These are phyloP conservation scores for Hoplostethus atlanticus DNA, from an alignment of 2,797 vertebrate genomes.

Conservation along the genomic window DNA sequence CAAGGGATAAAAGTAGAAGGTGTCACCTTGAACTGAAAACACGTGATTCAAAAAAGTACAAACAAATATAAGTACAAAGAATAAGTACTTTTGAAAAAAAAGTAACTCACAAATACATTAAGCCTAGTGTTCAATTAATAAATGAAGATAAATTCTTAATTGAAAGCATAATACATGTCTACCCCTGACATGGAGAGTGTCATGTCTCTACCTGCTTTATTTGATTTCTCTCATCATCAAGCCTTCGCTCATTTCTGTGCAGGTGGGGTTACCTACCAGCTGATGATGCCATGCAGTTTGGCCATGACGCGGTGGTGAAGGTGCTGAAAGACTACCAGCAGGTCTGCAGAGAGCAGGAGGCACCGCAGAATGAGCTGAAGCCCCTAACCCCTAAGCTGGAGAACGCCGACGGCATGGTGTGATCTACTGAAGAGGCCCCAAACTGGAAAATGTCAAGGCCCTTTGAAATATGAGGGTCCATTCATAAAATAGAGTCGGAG, in stretches of 20 bases:
- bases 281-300: conserved; percentile 88
- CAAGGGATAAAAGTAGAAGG: background rate
- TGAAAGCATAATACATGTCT: background rate
- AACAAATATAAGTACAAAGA: background rate
- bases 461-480: background rate
- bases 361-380: conserved; percentile 24
- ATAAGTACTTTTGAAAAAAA: background rate
- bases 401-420: conserved; percentile 74
- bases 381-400: conserved; percentile 64
- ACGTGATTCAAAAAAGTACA: background rate
- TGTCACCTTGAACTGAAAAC: background rate
- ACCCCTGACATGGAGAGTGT: background rate
- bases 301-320: conserved; percentile 83
- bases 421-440: conserved; percentile 26
- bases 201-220: background rate
- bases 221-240: background rate
- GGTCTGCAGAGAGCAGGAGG: conserved; percentile 66
- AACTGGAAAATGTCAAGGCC: background rate
- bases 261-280: conserved; percentile 91
- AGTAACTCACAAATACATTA: background rate
- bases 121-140: background rate
- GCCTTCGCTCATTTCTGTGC: background rate
- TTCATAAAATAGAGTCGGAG: background rate
- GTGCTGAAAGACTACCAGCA: conserved; percentile 87
- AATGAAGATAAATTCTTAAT: background rate